Conservation (phyloP, 1,140 invertebrate species). For the Rhynchophorus ferrugineus region DNA sequence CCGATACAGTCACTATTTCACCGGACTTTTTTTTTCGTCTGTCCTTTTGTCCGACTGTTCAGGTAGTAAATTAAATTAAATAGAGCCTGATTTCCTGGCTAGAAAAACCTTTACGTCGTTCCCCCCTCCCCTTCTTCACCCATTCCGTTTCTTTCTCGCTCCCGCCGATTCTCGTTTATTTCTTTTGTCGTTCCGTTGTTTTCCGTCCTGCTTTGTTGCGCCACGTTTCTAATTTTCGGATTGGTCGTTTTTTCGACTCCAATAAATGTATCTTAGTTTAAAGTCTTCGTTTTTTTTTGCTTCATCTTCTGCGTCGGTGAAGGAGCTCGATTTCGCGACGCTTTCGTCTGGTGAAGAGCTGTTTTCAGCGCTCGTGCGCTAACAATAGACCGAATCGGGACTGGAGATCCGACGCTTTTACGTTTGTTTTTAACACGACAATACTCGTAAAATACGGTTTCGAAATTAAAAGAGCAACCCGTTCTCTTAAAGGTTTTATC, state of each 20-base stretch:
- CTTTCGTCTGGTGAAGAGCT: no score
- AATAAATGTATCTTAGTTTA: slow-evolving; percentile 3
- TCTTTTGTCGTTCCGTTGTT: not conserved
- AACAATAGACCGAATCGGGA: no score
- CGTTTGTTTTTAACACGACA: no score
- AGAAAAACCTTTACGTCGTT: slow-evolving; percentile 6
- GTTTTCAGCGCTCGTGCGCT: no score
- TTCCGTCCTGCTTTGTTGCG: not conserved
- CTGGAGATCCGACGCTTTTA: no score
- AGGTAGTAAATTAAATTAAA: slow-evolving; percentile 16
- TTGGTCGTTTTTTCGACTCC: slow-evolving; percentile 7
- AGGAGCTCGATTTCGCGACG: not conserved
- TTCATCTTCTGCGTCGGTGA: not conserved
- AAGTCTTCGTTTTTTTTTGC: not conserved
- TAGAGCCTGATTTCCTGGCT: slow-evolving; percentile 9
- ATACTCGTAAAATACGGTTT: no score
- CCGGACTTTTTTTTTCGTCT: slow-evolving; percentile 1
- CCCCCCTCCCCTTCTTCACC: not conserved
- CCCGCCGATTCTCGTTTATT: slow-evolving; percentile 8
- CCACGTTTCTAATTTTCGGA: slow-evolving; percentile 7
- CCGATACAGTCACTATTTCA: not conserved
- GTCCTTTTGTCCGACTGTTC: slow-evolving; percentile 6
- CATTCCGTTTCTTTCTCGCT: not conserved
- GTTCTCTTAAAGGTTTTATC: no score
- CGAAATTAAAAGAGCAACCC: no score